These are phyloP conservation scores for Cisticola juncidis DNA, from an alignment of 2,113 vertebrate species.

Conservation along the genomic window DNA sequence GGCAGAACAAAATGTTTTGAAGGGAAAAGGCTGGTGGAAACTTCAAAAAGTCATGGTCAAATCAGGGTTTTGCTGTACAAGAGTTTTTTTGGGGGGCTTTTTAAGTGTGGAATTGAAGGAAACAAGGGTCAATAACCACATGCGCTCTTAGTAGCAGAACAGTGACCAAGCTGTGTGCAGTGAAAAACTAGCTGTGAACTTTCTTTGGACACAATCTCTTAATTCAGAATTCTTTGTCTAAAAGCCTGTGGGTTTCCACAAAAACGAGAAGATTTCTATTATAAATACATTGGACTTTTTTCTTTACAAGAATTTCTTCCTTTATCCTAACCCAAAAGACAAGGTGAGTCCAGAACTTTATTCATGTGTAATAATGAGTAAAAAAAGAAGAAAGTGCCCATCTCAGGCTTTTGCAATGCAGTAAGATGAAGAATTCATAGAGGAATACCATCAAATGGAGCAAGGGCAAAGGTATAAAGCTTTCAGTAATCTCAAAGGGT, in stretches of 20 bases:
- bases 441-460: not conserved
- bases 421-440: slow-evolving; percentile 8
- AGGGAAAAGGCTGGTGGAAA: not conserved
- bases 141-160: not conserved
- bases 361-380: not conserved
- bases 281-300: not conserved
- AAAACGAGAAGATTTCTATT: not conserved
- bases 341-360: not conserved
- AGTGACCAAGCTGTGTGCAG: not conserved
- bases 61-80: not conserved
- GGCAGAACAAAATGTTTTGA: slow-evolving; percentile 21
- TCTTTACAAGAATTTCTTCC: not conserved
- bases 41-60: not conserved
- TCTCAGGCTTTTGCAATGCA: not conserved
- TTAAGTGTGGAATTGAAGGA: not conserved
- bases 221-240: slow-evolving; percentile 32
- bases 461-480: not conserved
- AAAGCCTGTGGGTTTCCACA: not conserved
- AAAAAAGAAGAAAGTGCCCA: slow-evolving; percentile 6
- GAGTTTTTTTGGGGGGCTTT: not conserved
- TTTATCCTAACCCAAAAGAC: not conserved
- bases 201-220: not conserved
- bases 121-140: slow-evolving; percentile 1
- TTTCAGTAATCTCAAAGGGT: not conserved
- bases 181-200: slow-evolving; percentile 4